Base-by-base conservation (phyloP, 2,113 vertebrate species). In the Malurus melanocephalus region DNA sequence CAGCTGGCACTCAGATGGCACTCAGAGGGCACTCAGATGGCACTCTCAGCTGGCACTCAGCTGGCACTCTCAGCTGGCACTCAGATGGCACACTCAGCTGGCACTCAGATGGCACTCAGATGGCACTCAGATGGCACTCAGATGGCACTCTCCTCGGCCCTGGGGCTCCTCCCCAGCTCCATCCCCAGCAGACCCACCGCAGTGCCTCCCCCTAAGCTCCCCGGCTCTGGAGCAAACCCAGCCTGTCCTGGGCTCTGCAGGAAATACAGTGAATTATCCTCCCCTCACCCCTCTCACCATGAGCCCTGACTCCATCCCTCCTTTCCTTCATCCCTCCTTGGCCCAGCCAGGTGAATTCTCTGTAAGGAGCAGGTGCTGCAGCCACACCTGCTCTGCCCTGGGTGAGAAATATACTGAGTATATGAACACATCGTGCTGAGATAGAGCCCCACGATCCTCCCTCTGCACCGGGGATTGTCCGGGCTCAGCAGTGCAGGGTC, bases 151-250 rank as follows among this genome's bases (percentile, higher is more conserved):
- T 38, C 21, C 65, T 5, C 0, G 0, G 19, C 72, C 72, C 8
- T 0, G 1, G 1, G 2, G 27, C 28, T 62, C 43, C 2, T 1
- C 8, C 43, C 27, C 5, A 10, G 46, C 16, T 10, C 32, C 62
- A 30, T 24, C n/a, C n/a, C 35, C 4, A 0, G 10, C 5, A 13
- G 26, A 52, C 35, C 51, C 35, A 33, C 35, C 3, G 1, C 60
- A 32, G 13, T 1, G 1, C 16, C 48, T 74, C 11, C 2, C 43
- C n/a, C 3, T 1, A 1, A 49, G 6, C 35, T 80, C 9, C 4
- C 49, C 35, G 35, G 10, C 24, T 46, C n/a, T 1, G 7, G 32
- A 55, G n/a, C 30, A 27, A 20, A 7, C 1, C 42, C 77, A 73
- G 77, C 69, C 8, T 19, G 51, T 88, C 30, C 1, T 7, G 6